These are phyloP conservation scores for Electrophaes corylata DNA, from an alignment of 2,888 invertebrate genomes.

Conservation along the genomic window DNA sequence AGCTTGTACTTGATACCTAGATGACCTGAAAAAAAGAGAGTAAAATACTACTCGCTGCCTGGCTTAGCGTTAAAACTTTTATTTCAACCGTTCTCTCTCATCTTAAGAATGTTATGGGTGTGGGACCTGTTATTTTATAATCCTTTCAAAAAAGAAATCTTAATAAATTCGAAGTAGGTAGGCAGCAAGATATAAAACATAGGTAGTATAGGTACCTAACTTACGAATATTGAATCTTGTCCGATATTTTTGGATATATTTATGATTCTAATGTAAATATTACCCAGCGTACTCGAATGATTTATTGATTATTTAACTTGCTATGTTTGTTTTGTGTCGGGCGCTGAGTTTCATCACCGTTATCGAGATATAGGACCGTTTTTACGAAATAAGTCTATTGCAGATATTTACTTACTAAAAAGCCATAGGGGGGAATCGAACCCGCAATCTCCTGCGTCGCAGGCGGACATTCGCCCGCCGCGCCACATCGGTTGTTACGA, in stretches of 20 bases:
- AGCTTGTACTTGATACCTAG: background rate
- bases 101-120: conserved; percentile 57
- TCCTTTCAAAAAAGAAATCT: conserved; percentile 44
- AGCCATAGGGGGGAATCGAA: background rate
- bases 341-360: conserved; percentile 49
- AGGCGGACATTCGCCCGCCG: no score
- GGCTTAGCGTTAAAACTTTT: conserved; percentile 37
- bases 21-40: background rate
- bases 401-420: background rate
- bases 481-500: no score
- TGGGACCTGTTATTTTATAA: conserved; percentile 58
- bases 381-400: conserved; percentile 18
- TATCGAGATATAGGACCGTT: conserved; percentile 27
- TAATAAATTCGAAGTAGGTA: conserved; percentile 22
- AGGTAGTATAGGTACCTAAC: background rate
- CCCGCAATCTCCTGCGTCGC: no score
- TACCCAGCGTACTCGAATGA: conserved; percentile 54
- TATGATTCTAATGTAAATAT: conserved; percentile 67
- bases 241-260: conserved; percentile 61
- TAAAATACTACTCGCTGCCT: background rate
- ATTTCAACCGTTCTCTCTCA: conserved; percentile 45
- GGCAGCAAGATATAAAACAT: background rate
- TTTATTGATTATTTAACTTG: conserved; percentile 69
- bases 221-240: conserved; percentile 37
- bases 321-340: conserved; percentile 53